phyloP scores from a whole-genome alignment of 2,797 vertebrate species.

The Bradypodion pumilum region DNA sequence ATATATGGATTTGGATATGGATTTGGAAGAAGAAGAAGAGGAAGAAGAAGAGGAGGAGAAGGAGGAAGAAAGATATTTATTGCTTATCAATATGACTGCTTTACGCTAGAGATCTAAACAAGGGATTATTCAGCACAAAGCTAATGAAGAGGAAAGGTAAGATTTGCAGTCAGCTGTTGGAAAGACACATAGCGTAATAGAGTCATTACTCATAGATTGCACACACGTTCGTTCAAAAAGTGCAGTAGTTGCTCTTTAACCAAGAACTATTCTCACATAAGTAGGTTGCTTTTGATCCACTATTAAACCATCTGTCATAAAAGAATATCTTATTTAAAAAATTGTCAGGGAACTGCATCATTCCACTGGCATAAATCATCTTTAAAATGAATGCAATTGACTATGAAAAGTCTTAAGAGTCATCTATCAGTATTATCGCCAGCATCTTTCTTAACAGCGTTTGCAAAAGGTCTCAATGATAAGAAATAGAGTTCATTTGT shows the following conservation, averaged over 20 bases:
- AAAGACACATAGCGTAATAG: too few relatives aligned
- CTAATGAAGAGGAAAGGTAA: background rate
- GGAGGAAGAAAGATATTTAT: too few relatives aligned
- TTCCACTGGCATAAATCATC: background rate
- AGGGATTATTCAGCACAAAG: background rate
- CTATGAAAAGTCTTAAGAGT: background rate
- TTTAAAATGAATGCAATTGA: background rate
- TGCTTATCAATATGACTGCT: background rate
- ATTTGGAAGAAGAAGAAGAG: too few relatives aligned
- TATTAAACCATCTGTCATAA: slow-evolving; percentile 5
- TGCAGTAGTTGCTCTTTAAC: background rate
- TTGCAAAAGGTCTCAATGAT: background rate
- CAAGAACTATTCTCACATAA: background rate
- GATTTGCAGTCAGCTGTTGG: too few relatives aligned
- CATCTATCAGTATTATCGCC: background rate
- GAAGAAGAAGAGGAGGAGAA: too few relatives aligned
- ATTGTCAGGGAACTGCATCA: slow-evolving; percentile 3
- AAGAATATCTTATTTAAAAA: slow-evolving; percentile 6
- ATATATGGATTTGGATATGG: too few relatives aligned
- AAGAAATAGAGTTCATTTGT: background rate
- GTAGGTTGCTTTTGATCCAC: background rate
- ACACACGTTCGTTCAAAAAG: background rate
- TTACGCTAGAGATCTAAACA: background rate
- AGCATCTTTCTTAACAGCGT: background rate
- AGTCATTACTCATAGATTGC: too few relatives aligned